These are phyloP conservation scores for Lutjanus campechanus DNA, from an alignment of 2,797 vertebrate genomes.

Conservation along the genomic window DNA sequence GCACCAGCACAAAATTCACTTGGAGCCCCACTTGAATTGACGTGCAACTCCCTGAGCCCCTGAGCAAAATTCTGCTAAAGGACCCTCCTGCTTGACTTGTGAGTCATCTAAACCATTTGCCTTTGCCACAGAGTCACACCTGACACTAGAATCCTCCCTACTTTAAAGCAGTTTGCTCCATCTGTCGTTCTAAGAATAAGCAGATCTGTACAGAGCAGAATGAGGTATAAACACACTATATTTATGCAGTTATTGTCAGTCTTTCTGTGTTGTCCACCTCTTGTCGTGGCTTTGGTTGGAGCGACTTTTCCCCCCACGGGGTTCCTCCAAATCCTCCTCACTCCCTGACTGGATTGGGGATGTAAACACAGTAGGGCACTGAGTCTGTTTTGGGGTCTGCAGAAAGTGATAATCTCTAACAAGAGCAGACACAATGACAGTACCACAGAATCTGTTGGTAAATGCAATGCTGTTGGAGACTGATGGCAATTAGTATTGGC, in stretches of 20 bases:
- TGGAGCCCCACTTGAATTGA: too few species aligned
- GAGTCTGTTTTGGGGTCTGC: slow-evolving; percentile 31
- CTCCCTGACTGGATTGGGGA: slow-evolving; percentile 27
- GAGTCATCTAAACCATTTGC: too few species aligned
- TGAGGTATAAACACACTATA: too few species aligned
- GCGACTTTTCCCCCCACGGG: background rate
- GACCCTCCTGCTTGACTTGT: too few species aligned
- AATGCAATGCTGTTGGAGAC: slow-evolving; percentile 27
- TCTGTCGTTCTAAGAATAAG: too few species aligned
- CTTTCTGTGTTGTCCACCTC: slow-evolving; percentile 1
- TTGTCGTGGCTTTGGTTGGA: slow-evolving; percentile 1
- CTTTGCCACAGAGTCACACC: too few species aligned
- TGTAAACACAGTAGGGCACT: slow-evolving; percentile 13
- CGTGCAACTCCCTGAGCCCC: too few species aligned
- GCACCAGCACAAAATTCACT: too few species aligned
- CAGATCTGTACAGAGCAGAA: too few species aligned
- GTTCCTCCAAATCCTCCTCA: slow-evolving; percentile 18
- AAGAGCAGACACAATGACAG: slow-evolving; percentile 25
- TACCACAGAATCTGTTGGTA: slow-evolving; percentile 11
- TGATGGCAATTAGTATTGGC: slow-evolving; percentile 29
- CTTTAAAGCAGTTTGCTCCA: too few species aligned
- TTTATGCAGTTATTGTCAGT: background rate
- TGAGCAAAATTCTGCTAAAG: too few species aligned
- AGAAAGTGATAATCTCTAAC: slow-evolving; percentile 45
- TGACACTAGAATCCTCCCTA: too few species aligned